Evolutionary conservation across 2,888 invertebrate genomes (phyloP), one percentile per base, ranked within the genome.

Genomic region (Stenolophus ochropezus): DNA sequence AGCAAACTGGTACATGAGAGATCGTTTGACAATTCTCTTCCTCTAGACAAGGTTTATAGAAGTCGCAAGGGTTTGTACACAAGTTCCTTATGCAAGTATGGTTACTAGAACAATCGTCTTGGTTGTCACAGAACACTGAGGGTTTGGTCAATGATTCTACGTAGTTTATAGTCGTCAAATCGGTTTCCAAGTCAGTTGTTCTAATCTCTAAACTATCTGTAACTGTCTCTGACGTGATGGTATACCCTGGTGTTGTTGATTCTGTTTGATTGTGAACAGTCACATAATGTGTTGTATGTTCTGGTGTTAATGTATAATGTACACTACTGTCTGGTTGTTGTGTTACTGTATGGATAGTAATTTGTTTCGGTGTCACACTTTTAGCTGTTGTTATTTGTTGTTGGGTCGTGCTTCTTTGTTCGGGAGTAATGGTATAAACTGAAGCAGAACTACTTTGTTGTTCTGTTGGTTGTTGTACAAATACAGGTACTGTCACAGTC

Each of bases 1-100:
- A n/a, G n/a, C n/a, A n/a, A n/a, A n/a, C n/a, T n/a, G n/a, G n/a
- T n/a, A n/a, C n/a, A n/a, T n/a, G n/a, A 75, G 33, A 89, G 83
- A 89, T 87, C 82, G 91, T 91, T 84, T 89, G 88, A 88, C 93
- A 93, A 83, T 87, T 85, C 83, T 90, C 86, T 85, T 88, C 88
- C 83, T 86, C 86, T 51, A 86, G 87, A 86, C 90, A 91, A 83
- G 90, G 90, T 84, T n/a, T n/a, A n/a, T n/a, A n/a, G n/a, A n/a
- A n/a, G n/a, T n/a, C n/a, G n/a, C n/a, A n/a, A n/a, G n/a, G n/a
- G n/a, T n/a, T n/a, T n/a, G n/a, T n/a, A n/a, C n/a, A n/a, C n/a
- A n/a, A n/a, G n/a, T n/a, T n/a, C n/a, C n/a, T n/a, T n/a, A n/a
- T n/a, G n/a, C n/a, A n/a, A n/a, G n/a, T n/a, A n/a, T n/a, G n/a